phyloP scores from a whole-genome alignment of 1,140 invertebrate genomes.

The Plutomurus gul region DNA sequence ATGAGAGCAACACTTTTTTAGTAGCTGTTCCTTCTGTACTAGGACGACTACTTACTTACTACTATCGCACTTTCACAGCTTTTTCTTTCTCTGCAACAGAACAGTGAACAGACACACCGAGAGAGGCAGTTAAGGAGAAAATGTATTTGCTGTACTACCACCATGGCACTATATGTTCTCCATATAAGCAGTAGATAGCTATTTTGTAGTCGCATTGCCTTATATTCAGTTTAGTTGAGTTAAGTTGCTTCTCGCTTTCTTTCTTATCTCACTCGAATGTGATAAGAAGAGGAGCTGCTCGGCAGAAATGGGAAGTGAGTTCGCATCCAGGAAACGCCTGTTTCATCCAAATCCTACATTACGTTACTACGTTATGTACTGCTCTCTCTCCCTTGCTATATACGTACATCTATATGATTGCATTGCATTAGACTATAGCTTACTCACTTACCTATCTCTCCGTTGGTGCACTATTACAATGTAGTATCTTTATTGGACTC shows the following conservation, averaged over 20 bases:
- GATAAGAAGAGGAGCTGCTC: conserved; percentile 25
- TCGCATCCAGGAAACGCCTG: conserved; percentile 24
- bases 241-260: conserved; percentile 19
- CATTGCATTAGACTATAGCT: no score
- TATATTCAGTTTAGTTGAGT: not conserved
- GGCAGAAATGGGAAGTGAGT: conserved; percentile 23
- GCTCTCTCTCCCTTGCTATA: not conserved
- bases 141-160: not conserved
- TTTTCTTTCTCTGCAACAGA: not conserved
- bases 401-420: not conserved
- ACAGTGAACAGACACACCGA: not conserved
- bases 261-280: conserved; percentile 27
- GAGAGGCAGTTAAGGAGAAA: conserved; percentile 16
- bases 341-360: conserved; percentile 21
- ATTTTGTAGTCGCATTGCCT: not conserved
- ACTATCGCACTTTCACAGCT: conserved; percentile 18
- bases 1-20: not conserved
- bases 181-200: no score
- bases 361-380: conserved; percentile 7
- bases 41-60: not conserved
- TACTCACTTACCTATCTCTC: no score
- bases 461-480: no score
- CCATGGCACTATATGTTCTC: not conserved
- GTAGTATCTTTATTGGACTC: no score
- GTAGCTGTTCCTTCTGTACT: no score